These are phyloP conservation scores for Pardosa pseudoannulata DNA, from an alignment of 2,888 invertebrate genomes.

Conservation along the genomic window DNA sequence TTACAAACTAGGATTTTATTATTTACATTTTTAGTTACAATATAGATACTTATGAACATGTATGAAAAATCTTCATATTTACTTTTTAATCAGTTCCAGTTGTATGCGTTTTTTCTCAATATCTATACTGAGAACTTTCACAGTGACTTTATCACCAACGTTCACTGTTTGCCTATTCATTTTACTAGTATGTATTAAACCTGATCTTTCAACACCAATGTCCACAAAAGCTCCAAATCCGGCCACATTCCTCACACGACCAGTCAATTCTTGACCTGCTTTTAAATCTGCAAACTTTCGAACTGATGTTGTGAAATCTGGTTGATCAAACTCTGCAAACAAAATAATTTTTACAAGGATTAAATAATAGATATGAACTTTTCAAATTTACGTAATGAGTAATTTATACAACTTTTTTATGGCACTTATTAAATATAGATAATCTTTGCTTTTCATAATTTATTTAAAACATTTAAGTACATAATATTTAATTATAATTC, in stretches of 20 bases:
- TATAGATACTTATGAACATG: too few relatives aligned
- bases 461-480: too few relatives aligned
- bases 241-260: constrained; percentile 90
- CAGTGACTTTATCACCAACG: constrained; percentile 59
- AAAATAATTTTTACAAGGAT: too few relatives aligned
- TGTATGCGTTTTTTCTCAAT: constrained; percentile 42
- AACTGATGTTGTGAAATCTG: constrained; percentile 87
- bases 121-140: constrained; percentile 37
- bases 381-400: too few relatives aligned
- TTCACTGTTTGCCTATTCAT: constrained; percentile 41
- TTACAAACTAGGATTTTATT: too few relatives aligned
- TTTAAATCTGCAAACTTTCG: constrained; percentile 81
- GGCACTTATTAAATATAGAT: too few relatives aligned
- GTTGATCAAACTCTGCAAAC: constrained; percentile 80
- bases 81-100: constrained; percentile 20
- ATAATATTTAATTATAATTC: too few relatives aligned
- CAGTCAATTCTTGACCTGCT: constrained; percentile 78
- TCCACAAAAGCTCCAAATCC: constrained; percentile 96
- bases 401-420: too few relatives aligned
- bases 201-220: constrained; percentile 77
- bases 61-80: too few relatives aligned
- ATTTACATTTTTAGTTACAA: too few relatives aligned
- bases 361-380: too few relatives aligned
- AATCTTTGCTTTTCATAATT: too few relatives aligned
- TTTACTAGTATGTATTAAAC: constrained; percentile 63